Base-by-base conservation (phyloP, 2,888 invertebrate species). In the Lithosia quadra region DNA sequence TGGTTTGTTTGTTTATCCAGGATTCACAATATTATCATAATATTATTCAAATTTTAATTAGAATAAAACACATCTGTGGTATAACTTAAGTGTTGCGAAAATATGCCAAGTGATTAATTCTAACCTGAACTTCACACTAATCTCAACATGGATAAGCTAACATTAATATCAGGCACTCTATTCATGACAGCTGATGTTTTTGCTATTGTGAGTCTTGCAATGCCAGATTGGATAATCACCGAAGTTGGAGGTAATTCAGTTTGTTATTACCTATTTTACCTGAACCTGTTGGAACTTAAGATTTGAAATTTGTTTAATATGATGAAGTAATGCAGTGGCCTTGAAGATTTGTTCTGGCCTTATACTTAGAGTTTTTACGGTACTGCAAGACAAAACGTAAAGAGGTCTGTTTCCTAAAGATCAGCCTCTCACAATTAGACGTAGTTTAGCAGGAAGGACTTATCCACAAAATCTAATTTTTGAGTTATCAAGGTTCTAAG, bases 211-310 rank as follows among this genome's bases (percentile, higher is more conserved):
- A 98, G 98, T 91, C 95, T 99, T 80, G 98, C 98, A 39, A 97
- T 99, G 97, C 99, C 99, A 59, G 98, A 99, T 90, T 99, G 99
- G 99, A 99, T 99, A 83, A 98, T 98, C 65, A 98, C 99, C 1
- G 98, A 98, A 92, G 98, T 98, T 85, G 99, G 98, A 95, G 99
- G 99, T 98, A 95, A 58, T 58, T n/a, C 21, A n/a, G 7, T 39
- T 39, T 28, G 9, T 21, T 8, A 39, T 64, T 28, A 62, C 33
- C 15, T 62, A 49, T 5, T 49, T 49, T 49, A 49, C 49, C 49
- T n/a, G 49, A 49, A n/a, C 49, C 18, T 8, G 15, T 58, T 11
- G 39, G 24, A 39, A 33, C 58, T 58, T 58, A 2, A 53, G 21
- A 34, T 5, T 13, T 43, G 49, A 18, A 18, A 49, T 49, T 18